Conservation (phyloP, 2,888 invertebrate species). For the Chrysolina americana region DNA sequence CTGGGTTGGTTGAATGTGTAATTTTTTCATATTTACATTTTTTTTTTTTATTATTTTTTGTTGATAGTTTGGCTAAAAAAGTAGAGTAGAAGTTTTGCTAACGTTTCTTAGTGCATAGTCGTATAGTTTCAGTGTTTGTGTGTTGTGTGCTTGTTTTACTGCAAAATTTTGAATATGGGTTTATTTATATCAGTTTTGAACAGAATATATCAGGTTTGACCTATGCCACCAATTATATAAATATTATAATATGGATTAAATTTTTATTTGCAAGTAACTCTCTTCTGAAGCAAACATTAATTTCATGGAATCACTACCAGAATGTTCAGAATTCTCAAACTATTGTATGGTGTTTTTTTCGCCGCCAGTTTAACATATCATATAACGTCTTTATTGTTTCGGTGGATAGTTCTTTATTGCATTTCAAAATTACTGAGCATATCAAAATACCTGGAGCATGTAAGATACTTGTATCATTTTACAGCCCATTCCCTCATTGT, state of each 20-base stretch:
- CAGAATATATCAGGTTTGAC: conserved; percentile 42
- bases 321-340: conserved; percentile 42
- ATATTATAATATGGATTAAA: not conserved
- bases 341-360: conserved; percentile 39
- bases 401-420: conserved; percentile 45
- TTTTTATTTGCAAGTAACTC: not conserved
- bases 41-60: conserved; percentile 34
- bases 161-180: conserved; percentile 29
- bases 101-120: not conserved
- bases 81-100: not conserved
- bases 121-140: not conserved
- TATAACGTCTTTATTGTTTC: conserved; percentile 30
- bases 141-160: conserved; percentile 13
- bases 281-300: not conserved
- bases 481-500: not conserved
- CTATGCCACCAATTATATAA: conserved; percentile 32
- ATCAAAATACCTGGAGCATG: conserved; percentile 55
- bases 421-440: conserved; percentile 55
- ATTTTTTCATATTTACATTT: conserved; percentile 33
- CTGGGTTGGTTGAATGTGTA: conserved; percentile 9
- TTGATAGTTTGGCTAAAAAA: conserved; percentile 28
- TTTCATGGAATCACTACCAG: not conserved
- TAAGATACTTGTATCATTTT: conserved; percentile 50
- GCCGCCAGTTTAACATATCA: conserved; percentile 35
- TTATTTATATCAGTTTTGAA: conserved; percentile 32